Evolutionary conservation across 2,888 invertebrate genomes (phyloP), one percentile per base, ranked within the genome.

Genomic region (Plutella xylostella): DNA sequence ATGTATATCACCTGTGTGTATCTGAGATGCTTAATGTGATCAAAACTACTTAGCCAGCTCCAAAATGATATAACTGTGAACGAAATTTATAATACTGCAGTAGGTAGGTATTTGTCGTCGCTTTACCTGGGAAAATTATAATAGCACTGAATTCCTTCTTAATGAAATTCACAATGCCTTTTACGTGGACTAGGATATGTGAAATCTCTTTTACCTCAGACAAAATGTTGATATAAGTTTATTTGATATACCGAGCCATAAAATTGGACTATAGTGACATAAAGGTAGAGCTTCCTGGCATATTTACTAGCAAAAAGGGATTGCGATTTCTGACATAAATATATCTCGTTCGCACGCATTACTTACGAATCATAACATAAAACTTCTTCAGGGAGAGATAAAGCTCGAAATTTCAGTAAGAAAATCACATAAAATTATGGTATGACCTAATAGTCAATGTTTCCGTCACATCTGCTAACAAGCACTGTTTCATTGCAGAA

Each of bases 221-320:
- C n/a, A 3, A 12, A 28, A 28, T 28, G 28, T n/a, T n/a, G n/a
- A n/a, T n/a, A n/a, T n/a, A n/a, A n/a, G n/a, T n/a, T n/a, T n/a
- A n/a, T n/a, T n/a, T n/a, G n/a, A n/a, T n/a, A n/a, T 15, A 39
- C 9, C 9, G 17, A 11, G 39, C 11, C 39, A 25, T 39, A 39
- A 39, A 39, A 14, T 21, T 39, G 21, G 39, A 39, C 39, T 39
- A 39, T 39, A 28, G 39, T 39, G 39, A 17, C 17, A 25, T 25
- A 25, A 39, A 39, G 39, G 39, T 39, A 39, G 19, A 17, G 25
- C 25, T 39, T 39, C 25, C 19, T 28, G 39, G 39, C 39, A 39
- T 39, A 77, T 77, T 73, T 77, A 76, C 74, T 61, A 64, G 65
- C 61, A 72, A 63, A 67, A 66, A 58, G 74, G 73, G 72, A 68